Percentiles rank a stretch among this genome's conserved stretches.
Evolutionary conservation across 2,113 vertebrate species (phyloP).

Genomic region (Platanista minor): DNA sequence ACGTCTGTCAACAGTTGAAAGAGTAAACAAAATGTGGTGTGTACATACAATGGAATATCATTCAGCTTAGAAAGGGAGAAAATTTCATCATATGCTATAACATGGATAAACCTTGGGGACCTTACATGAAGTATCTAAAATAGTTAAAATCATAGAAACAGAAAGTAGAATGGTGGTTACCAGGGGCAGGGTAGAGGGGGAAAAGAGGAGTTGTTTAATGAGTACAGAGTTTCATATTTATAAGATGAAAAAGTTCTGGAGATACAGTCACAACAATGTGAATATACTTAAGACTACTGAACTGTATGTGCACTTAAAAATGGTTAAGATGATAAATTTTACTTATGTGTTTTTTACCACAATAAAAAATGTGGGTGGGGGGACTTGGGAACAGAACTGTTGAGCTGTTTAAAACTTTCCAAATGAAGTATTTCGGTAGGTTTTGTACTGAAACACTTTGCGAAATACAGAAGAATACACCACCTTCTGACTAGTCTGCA

Average conservation of each 20-base stretch:
- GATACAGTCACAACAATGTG: neutral
- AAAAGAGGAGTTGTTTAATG: neutral
- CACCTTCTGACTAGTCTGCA: neutral
- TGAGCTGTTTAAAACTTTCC: neutral
- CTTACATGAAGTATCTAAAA: neutral
- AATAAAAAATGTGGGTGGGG: neutral
- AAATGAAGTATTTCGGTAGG: neutral
- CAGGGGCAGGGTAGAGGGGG: neutral
- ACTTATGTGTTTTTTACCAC: neutral
- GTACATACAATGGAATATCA: neutral
- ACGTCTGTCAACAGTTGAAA: neutral
- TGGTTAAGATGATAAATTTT: neutral
- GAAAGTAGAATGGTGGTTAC: neutral
- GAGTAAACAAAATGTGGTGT: neutral
- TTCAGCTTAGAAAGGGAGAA: neutral
- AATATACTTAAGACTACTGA: neutral
- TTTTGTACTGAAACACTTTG: neutral
- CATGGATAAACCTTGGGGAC: neutral
- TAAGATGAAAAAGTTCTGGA: neutral
- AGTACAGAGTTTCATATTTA: neutral
- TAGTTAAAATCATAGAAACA: neutral
- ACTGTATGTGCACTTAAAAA: neutral
- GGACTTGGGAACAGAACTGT: neutral
- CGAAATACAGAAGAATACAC: neutral
- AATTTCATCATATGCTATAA: neutral